phyloP scores from a whole-genome alignment of 2,888 invertebrate genomes.

The Aspidiotus rigidus region DNA sequence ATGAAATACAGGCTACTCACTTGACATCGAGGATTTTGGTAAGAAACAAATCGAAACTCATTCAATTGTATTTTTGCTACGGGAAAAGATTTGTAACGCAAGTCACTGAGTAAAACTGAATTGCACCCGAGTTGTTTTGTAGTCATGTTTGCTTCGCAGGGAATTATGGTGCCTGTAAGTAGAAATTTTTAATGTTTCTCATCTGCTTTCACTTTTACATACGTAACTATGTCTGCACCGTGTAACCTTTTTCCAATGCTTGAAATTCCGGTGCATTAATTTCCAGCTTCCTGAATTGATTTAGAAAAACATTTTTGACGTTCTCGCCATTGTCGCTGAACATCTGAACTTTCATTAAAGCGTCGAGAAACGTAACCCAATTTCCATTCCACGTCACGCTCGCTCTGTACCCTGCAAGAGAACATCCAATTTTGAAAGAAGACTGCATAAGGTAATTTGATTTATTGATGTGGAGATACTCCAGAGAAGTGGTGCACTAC shows the following conservation, averaged over 20 bases:
- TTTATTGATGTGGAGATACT: neutral
- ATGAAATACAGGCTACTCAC: constrained; percentile 4
- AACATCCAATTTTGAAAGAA: neutral
- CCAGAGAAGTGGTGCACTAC: no score
- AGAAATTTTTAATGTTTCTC: neutral
- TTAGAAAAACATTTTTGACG: neutral
- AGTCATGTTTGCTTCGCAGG: neutral
- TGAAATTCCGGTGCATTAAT: neutral
- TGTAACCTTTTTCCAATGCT: neutral
- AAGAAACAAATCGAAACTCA: constrained; percentile 15
- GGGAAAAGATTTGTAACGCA: neutral
- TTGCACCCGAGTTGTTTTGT: neutral
- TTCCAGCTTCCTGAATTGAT: neutral
- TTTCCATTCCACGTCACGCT: constrained; percentile 61
- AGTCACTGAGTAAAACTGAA: neutral
- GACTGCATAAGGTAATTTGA: neutral
- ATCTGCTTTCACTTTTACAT: neutral
- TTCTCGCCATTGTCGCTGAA: neutral
- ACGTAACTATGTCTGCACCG: neutral
- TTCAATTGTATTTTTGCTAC: neutral
- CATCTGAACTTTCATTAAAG: constrained; percentile 47
- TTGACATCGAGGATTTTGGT: constrained; percentile 19
- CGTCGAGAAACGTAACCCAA: constrained; percentile 82
- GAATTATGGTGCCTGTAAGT: neutral
- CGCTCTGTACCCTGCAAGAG: constrained; percentile 44